Base-by-base conservation (phyloP, 2,888 invertebrate genomes). In the Noctua janthe region DNA sequence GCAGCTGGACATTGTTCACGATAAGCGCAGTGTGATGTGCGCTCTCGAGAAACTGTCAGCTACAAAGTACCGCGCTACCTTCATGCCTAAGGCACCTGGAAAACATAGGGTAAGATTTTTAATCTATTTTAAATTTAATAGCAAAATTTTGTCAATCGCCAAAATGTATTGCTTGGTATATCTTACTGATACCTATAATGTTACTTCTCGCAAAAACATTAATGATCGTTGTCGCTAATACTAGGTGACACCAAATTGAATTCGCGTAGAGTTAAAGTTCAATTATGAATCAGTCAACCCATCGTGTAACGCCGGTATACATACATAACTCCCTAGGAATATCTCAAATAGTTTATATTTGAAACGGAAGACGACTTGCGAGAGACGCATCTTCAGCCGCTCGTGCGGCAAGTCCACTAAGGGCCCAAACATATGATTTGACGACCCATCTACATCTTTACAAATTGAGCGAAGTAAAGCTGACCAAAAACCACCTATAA, bases 1-100 rank as follows among this genome's bases (percentile, higher is more conserved):
- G 4, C 98, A 98, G 88, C 98, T 99, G 71, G 99, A 99, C 92
- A 98, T 99, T 76, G 99, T 99, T 0, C 98, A 99, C 88, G 98
- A 99, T 93, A 99, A 99, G 91, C 97, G 98, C 79, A 99, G 99
- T 80, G 98, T 98, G 87, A 98, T 98, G 92, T 98, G 98, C 92
- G 98, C 98, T n/a, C 98, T 98, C 59, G 98, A 98, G 91, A 98
- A 98, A 94, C 97, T 99, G 13, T 98, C 98, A 39, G 97, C 97
- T 85, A 98, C 98, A 91, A 98, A 98, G 91, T 98, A 98, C 87
- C 97, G 98, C 35, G 98, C 98, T n/a, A 98, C 98, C 0, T 98
- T 98, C 88, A 98, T 98, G 94, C 98, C 98, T 0, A 97, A 98
- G 85, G 98, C 98, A 85, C 97, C 98, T 75, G 98, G 98, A 76